Evolutionary conservation across 2,113 vertebrate species (phyloP).

Genomic region (Colistium nudipinnis): DNA sequence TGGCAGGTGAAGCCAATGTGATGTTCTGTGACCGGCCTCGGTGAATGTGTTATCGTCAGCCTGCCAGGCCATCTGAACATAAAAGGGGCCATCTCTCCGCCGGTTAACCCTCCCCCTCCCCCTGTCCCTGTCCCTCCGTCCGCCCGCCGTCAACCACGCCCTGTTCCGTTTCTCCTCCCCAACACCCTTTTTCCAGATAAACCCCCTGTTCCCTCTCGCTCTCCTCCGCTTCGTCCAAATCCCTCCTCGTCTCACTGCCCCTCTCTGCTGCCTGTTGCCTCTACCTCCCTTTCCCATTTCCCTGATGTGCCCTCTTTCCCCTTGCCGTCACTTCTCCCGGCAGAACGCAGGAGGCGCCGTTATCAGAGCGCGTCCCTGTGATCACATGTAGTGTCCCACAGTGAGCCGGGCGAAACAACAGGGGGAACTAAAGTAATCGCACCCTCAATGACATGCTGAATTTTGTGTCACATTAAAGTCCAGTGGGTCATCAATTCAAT

Average conservation of each 20-base stretch:
- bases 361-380: constrained; percentile 32
- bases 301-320: constrained; percentile 4
- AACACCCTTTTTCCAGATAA: constrained; percentile 15
- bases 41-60: constrained; percentile 60
- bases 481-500: constrained; percentile 56
- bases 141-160: not conserved
- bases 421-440: constrained; percentile 38
- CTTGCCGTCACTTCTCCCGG: not conserved
- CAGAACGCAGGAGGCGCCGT: constrained; percentile 20
- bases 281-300: constrained; percentile 12
- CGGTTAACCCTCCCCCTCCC: constrained; percentile 32
- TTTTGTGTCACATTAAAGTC: constrained; percentile 54
- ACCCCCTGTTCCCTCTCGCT: constrained; percentile 10
- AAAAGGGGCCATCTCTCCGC: constrained; percentile 44
- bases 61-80: constrained; percentile 54
- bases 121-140: constrained; percentile 6
- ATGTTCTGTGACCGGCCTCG: constrained; percentile 64
- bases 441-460: constrained; percentile 29
- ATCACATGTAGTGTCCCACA: constrained; percentile 51
- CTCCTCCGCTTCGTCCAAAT: not conserved
- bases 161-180: constrained; percentile 7
- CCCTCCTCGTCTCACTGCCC: not conserved
- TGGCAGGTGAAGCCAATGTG: constrained; percentile 70
- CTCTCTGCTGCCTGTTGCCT: constrained; percentile 21
- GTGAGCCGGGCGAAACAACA: constrained; percentile 23